These are phyloP conservation scores for Pipistrellus kuhlii DNA, from an alignment of 2,797 vertebrate species.

Conservation along the genomic window DNA sequence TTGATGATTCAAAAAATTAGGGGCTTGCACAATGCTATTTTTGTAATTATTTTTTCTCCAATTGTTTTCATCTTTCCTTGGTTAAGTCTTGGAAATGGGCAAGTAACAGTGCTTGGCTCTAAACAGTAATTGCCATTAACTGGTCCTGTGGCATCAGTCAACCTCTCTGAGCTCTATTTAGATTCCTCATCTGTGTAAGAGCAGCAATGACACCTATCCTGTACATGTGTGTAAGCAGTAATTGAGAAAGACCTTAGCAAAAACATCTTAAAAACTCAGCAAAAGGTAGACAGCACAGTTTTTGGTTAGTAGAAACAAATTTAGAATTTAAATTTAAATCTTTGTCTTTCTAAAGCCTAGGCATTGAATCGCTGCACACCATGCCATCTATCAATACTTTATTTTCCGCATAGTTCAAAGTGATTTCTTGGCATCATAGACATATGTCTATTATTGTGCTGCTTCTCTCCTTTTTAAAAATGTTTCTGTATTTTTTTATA, in stretches of 20 bases:
- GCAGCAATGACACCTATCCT: background rate
- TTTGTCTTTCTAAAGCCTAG: background rate
- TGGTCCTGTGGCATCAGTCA: background rate
- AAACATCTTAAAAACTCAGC: background rate
- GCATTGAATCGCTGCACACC: background rate
- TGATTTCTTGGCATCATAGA: background rate
- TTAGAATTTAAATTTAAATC: background rate
- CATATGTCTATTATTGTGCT: background rate
- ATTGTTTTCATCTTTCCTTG: background rate
- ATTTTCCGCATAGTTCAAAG: conserved; percentile 22
- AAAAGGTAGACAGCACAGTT: background rate
- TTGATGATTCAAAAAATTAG: background rate
- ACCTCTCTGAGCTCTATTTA: background rate
- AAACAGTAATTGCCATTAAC: background rate
- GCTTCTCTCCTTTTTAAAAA: background rate
- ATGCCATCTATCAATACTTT: accelerated
- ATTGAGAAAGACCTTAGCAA: background rate
- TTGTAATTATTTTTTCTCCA: background rate
- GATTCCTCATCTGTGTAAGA: background rate
- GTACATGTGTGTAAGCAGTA: background rate
- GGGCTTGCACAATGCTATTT: background rate
- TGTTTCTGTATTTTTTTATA: conserved; percentile 51
- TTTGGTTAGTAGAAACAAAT: background rate
- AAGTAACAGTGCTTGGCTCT: background rate
- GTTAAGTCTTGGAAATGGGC: background rate